These are phyloP conservation scores for Drosophila watanabei DNA, from an alignment of 1,140 invertebrate genomes.

Conservation along the genomic window DNA sequence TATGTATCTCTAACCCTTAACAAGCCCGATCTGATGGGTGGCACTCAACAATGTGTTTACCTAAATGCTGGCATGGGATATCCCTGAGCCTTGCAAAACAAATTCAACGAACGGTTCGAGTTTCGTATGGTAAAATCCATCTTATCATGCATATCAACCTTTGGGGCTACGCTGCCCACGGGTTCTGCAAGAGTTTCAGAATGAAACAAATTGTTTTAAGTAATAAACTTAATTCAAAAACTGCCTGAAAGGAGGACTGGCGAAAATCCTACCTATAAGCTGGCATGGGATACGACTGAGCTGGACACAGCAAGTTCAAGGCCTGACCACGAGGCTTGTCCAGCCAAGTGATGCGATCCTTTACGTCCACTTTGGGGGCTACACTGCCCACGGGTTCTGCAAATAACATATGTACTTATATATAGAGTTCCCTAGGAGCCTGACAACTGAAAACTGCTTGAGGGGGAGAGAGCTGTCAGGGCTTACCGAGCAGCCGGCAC, in stretches of 20 bases:
- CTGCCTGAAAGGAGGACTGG: slow-evolving; percentile 78
- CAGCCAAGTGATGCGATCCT: slow-evolving; percentile 88
- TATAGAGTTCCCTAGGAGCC: too few relatives aligned
- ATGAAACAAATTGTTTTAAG: neutral
- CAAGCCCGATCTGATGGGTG: neutral
- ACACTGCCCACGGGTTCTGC: slow-evolving; percentile 87
- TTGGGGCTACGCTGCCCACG: slow-evolving; percentile 90
- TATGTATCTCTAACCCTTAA: too few relatives aligned
- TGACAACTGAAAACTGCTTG: slow-evolving; percentile 51
- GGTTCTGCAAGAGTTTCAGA: slow-evolving; percentile 87
- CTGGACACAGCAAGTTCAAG: slow-evolving; percentile 87
- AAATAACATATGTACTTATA: slow-evolving; percentile 16
- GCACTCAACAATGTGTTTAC: slow-evolving; percentile 83
- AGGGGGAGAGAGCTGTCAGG: neutral
- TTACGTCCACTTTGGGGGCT: slow-evolving; percentile 88
- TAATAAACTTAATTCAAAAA: slow-evolving; percentile 33
- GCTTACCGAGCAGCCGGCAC: slow-evolving; percentile 88
- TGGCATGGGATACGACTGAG: slow-evolving; percentile 89
- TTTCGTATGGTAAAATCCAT: slow-evolving; percentile 56
- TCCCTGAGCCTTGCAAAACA: slow-evolving; percentile 88
- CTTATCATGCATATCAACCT: slow-evolving; percentile 86
- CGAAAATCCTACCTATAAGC: slow-evolving; percentile 87
- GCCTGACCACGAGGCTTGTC: slow-evolving; percentile 85
- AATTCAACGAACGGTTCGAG: slow-evolving; percentile 55
- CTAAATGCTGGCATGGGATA: slow-evolving; percentile 89